Conservation (phyloP, 2,797 vertebrate species). For the Apogon hyalosoma region DNA sequence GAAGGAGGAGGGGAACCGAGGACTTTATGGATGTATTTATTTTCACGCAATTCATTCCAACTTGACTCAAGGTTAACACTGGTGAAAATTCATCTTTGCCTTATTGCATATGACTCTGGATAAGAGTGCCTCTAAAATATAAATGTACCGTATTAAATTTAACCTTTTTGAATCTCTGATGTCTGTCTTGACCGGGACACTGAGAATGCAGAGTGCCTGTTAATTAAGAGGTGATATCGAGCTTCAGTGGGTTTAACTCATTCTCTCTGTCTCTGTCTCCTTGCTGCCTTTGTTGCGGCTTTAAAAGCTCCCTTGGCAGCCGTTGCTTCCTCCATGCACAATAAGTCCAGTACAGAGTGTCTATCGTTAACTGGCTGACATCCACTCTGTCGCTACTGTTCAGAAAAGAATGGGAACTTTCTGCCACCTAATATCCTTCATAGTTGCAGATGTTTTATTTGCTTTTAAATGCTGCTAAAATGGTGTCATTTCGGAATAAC, state of each 20-base stretch:
- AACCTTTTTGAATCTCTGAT: conserved; percentile 36
- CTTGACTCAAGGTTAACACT: conserved; percentile 17
- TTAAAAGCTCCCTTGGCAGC: conserved; percentile 60
- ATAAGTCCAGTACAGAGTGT: conserved; percentile 27
- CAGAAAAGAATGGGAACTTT: neutral
- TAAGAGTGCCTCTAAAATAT: conserved; percentile 49
- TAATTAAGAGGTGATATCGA: conserved; percentile 52
- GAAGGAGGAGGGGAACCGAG: neutral
- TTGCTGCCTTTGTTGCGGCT: conserved; percentile 25
- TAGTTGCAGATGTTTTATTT: neutral
- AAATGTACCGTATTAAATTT: conserved; percentile 53
- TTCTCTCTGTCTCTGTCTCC: conserved; percentile 31
- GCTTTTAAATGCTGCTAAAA: neutral
- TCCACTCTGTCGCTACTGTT: conserved; percentile 18
- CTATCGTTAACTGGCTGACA: conserved; percentile 42
- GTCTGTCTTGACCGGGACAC: conserved; percentile 29
- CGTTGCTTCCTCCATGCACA: conserved; percentile 26
- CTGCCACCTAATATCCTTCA: conserved; percentile 2
- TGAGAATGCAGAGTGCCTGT: conserved; percentile 49
- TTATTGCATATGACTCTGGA: conserved; percentile 21
- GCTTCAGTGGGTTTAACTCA: conserved; percentile 54
- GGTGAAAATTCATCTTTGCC: conserved; percentile 2
- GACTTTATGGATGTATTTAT: neutral
- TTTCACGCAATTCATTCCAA: neutral
- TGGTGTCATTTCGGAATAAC: neutral